Base-by-base conservation (phyloP, 2,113 vertebrate genomes). In the Danionella cerebrum region DNA sequence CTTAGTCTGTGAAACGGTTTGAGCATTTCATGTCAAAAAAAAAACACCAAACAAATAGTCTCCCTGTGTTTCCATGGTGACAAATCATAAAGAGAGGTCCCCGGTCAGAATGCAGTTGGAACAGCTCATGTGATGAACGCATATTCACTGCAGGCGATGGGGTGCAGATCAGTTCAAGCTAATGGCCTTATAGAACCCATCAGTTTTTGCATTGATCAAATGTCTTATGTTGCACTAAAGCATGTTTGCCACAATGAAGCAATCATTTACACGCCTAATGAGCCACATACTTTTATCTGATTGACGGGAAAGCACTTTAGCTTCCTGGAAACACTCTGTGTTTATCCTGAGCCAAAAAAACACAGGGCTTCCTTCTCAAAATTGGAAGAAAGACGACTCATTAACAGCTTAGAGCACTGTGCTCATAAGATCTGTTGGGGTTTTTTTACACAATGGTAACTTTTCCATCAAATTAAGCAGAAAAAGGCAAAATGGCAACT, bases 61-160 rank as follows among this genome's bases (percentile, higher is more conserved):
- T 55, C 52, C 50, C n/a, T 64, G 58, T 64, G 57, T 69, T 69
- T 55, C 58, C 58, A 69, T 68, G 57, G 65, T 50, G 71, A 63
- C 33, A 64, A 45, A 54, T 53, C 8, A 31, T n/a, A 19, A 64
- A 68, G 21, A 14, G 31, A 48, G 41, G 38, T 68, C 14, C 48
- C 50, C 58, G 55, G 53, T 65, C 12, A 68, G 57, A 51, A 62
- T 62, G 38, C 22, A 13, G 62, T 68, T 18, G 67, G 57, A 63
- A 55, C 50, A 55, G 50, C 24, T 54, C 22, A 63, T 63, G 38
- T 14, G 29, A 50, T 64, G 59, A 41, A 45, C 44, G 57, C 57
- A 62, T 57, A 69, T 42, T 51, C 19, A 29, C 22, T 68, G 47
- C 60, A 48, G 60, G 13, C 41, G 41, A 22, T 53, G 18, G 24